Conservation (phyloP, 2,888 invertebrate genomes). For the Chydorus sphaericus region DNA sequence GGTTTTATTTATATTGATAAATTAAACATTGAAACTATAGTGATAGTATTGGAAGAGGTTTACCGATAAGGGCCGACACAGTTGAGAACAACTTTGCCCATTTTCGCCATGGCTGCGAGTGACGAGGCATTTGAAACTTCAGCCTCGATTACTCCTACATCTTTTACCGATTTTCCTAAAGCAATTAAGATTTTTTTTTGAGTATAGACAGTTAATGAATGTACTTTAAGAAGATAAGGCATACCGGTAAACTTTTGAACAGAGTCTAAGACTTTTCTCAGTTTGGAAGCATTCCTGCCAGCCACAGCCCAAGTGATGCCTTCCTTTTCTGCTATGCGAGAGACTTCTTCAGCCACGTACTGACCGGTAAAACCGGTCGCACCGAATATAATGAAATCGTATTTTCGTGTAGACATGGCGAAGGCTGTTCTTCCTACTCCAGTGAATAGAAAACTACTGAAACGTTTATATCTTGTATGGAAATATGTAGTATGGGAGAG, state of each 20-base stretch:
- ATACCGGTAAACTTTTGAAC: constrained; percentile 34
- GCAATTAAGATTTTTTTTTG: too few species aligned
- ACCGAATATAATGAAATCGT: constrained; percentile 78
- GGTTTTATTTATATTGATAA: too few species aligned
- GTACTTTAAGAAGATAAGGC: too few species aligned
- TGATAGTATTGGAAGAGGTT: too few species aligned
- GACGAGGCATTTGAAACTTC: constrained; percentile 60
- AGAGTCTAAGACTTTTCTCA: constrained; percentile 37
- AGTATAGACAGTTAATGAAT: too few species aligned
- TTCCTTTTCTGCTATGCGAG: constrained; percentile 30
- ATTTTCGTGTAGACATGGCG: too few species aligned
- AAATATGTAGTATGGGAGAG: too few species aligned
- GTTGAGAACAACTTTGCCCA: constrained; percentile 67
- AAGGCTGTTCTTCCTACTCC: too few species aligned
- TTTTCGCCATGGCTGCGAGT: constrained; percentile 61
- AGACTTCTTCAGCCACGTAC: constrained; percentile 53
- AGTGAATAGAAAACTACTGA: too few species aligned
- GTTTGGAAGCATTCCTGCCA: constrained; percentile 51
- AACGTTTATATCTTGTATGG: too few species aligned
- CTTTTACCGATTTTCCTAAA: constrained; percentile 21
- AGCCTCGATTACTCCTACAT: constrained; percentile 55
- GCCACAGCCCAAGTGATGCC: constrained; percentile 73
- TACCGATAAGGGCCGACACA: constrained; percentile 78
- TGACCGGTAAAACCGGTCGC: constrained; percentile 89
- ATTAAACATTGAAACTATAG: too few species aligned